Base-by-base conservation (phyloP, 2,888 invertebrate species). In the Eupithecia inturbata region DNA sequence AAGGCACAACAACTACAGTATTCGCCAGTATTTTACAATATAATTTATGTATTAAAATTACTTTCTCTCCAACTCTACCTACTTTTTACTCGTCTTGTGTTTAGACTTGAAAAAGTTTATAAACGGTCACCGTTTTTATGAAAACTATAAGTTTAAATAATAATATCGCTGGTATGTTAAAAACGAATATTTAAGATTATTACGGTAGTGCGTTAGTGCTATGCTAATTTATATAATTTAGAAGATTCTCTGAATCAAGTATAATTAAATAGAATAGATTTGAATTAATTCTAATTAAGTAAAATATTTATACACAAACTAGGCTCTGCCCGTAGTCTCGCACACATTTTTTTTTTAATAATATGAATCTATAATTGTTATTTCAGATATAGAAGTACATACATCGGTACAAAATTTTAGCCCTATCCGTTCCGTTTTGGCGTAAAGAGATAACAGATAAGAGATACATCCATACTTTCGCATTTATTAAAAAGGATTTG, bases 171-270 rank as follows among this genome's bases (percentile, higher is more conserved):
- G 71, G 74, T 78, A 77, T 77, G 73, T 53, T 77, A 74, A 75
- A 73, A 78, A 77, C 74, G 69, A 78, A 78, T 77, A 74, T 68
- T 16, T 60, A 68, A 76, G 77, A 77, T 79, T 79, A 77, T 76
- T 69, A 70, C 72, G 74, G 77, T 76, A 76, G 71, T 76, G 73
- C 67, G 71, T 71, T 77, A 76, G 76, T 76, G 72, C 68, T 72
- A 68, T 68, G 75, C 70, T 74, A 77, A 74, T 79, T 74, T 67
- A 67, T n/a, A 49, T 49, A 49, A 49, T n/a, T 49, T 3, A 49
- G n/a, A 5, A 9, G 6, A 7, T 49, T 49, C 19, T 49, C 9
- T 49, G 49, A 49, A 49, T 49, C 49, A n/a, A 49, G 22, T 53
- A 53, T 53, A 53, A 53, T 22, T 53, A 10, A 53, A 53, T 53